Evolutionary conservation across 2,888 invertebrate genomes (phyloP).

Genomic region (Acanthosepion lycidas): DNA sequence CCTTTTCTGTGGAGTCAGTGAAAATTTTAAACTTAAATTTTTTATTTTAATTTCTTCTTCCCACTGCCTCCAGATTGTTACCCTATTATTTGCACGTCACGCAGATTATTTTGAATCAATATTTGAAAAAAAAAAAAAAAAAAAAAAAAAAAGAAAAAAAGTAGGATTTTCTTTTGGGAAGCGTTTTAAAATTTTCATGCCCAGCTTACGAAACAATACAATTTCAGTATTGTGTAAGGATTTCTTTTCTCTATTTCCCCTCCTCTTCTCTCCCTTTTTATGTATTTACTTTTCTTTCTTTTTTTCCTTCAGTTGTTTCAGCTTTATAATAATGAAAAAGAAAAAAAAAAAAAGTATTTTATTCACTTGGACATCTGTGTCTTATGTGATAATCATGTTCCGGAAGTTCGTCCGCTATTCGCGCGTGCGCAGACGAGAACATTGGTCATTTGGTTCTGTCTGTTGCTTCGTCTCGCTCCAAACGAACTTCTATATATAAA

Average conservation of each 20-base stretch:
- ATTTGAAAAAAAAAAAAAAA: not conserved
- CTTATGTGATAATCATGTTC: constrained; percentile 33
- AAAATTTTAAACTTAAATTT: not conserved
- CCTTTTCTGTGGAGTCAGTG: not conserved
- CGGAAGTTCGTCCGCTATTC: not conserved
- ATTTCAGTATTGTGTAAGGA: constrained; percentile 9
- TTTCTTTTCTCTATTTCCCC: not conserved
- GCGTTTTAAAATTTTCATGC: not conserved
- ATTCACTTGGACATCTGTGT: constrained; percentile 15
- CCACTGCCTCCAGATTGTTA: not conserved
- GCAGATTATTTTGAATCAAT: constrained; percentile 33
- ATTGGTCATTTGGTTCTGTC: constrained; percentile 33
- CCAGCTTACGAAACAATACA: not conserved
- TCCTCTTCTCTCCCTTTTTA: not conserved
- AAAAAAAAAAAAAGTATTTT: not conserved
- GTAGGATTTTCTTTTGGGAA: not conserved
- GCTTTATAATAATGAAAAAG: not conserved
- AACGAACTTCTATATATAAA: not conserved
- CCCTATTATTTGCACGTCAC: not conserved
- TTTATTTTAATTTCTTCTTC: not conserved
- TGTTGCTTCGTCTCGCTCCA: not conserved
- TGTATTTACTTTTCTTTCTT: not conserved
- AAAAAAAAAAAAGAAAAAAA: not conserved
- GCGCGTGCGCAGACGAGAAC: constrained; percentile 33
- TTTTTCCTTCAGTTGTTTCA: not conserved